Evolutionary conservation across 2,797 vertebrate species (phyloP), one percentile per base, ranked within the genome.

Genomic region (Brachyrhaphis roseni): DNA sequence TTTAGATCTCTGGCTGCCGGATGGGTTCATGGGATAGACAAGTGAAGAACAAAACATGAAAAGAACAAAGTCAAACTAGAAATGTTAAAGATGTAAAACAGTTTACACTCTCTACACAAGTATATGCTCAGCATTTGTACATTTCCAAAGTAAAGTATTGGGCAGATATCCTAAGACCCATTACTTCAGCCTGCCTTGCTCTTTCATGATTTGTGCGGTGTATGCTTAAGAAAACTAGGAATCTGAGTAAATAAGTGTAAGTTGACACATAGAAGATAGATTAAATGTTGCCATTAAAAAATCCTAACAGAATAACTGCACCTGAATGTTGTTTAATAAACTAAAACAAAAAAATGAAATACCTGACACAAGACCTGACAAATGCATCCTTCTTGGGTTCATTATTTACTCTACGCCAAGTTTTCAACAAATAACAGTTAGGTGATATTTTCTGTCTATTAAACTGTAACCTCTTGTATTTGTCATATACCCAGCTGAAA

Each of bases 1-100:
- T 80, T 83, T 39, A 70, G 13, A 91, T 72, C 81, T 83, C 41
- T 80, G 46, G 76, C 43, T 72, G 86, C 72, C 20, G 8, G 81
- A 82, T 83, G 55, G 77, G 72, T 77, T 75, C 72, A 64, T 76
- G 36, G 49, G 66, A 45, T 62, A 74, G 46, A 62, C 73, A 59
- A 75, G 8, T 55, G 64, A 46, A 15, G 68, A 75, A 57, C 66
- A 70, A 46, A 28, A 5, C 26, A 62, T 10, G 3, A 51, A 13
- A 73, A 76, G 0, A 72, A 28, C 31, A 13, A 51, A 57, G 16
- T 8, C 16, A 57, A 36, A 49, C 13, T 36, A 1, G 34, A 0
- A 55, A 28, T 41, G 34, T 1, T 15, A 5, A n/a, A 62, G 64
- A 16, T 47, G 18, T 45, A 41, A 72, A 57, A 13, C 26, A 75